A percentile compares a stretch with the other conserved stretches of the same genome.
phyloP scores from a whole-genome alignment of 2,888 invertebrate genomes.

The Sinodicranocentrus sp. region DNA sequence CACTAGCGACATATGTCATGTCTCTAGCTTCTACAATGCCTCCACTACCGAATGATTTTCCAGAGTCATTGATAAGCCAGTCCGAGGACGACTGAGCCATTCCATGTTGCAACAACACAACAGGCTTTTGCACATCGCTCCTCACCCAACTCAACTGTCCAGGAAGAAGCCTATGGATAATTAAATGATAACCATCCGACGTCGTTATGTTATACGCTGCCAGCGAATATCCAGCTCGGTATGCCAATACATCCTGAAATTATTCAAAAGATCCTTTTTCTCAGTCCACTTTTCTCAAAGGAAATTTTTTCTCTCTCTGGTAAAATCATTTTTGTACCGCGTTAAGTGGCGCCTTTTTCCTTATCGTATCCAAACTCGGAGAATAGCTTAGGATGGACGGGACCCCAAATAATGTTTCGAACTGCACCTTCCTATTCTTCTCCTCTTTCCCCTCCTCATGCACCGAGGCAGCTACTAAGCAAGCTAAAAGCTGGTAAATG shows the following conservation, averaged over 20 bases:
- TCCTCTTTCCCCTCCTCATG: too few relatives aligned
- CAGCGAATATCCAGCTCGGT: constrained; percentile 29
- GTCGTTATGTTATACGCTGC: constrained; percentile 21
- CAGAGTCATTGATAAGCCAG: constrained; percentile 63
- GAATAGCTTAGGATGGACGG: too few relatives aligned
- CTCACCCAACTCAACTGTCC: too few relatives aligned
- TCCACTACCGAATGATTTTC: constrained; percentile 50
- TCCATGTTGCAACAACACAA: constrained; percentile 65
- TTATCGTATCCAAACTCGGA: constrained; percentile 19
- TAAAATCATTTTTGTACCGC: constrained; percentile 16
- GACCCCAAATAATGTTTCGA: too few relatives aligned
- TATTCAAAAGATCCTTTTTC: background rate
- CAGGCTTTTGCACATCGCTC: constrained; percentile 20
- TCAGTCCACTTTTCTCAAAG: background rate
- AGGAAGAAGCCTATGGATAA: constrained; percentile 21
- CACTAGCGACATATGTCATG: background rate
- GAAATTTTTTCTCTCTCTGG: background rate
- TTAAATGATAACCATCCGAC: constrained; percentile 33
- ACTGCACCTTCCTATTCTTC: too few relatives aligned
- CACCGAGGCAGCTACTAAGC: too few relatives aligned
- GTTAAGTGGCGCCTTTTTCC: constrained; percentile 32
- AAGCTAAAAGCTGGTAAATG: too few relatives aligned
- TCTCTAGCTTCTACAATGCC: background rate
- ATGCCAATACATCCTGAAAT: constrained; percentile 22
- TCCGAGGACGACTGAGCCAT: constrained; percentile 59